A percentile compares a stretch with the other conserved stretches of the same genome.
Conservation (phyloP, 1,140 invertebrate genomes). For the Calliphora vicina region DNA sequence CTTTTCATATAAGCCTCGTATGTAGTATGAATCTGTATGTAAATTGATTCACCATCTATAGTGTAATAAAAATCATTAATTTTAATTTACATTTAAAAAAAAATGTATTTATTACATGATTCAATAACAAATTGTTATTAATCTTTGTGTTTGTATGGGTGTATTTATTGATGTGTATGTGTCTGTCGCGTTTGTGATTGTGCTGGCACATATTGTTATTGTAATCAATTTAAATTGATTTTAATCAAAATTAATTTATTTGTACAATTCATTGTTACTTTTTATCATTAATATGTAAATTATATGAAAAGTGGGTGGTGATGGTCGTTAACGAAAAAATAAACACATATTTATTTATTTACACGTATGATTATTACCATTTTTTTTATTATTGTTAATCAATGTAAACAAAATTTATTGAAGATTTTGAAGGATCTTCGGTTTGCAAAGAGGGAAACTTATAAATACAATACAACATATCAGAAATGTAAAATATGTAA, state of each 20-base stretch:
- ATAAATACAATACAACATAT: too few relatives aligned
- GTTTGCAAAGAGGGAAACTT: too few relatives aligned
- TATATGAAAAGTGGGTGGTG: not conserved
- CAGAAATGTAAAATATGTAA: too few relatives aligned
- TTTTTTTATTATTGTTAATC: too few relatives aligned
- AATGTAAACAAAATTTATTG: too few relatives aligned
- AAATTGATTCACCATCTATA: not conserved
- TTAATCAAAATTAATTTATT: conserved; percentile 56
- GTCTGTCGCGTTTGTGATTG: too few relatives aligned
- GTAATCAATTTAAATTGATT: conserved; percentile 55
- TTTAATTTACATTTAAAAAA: conserved; percentile 6
- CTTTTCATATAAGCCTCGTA: not conserved
- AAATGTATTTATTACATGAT: not conserved
- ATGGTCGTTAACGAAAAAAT: not conserved
- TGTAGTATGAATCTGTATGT: not conserved
- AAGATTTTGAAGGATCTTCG: too few relatives aligned
- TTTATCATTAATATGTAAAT: not conserved
- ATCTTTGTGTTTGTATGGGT: too few relatives aligned
- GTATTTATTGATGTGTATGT: too few relatives aligned
- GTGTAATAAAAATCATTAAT: not conserved
- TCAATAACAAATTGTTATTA: not conserved
- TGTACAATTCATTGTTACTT: not conserved
- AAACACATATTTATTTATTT: too few relatives aligned
- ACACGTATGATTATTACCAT: too few relatives aligned
- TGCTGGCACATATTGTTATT: conserved; percentile 11